Base-by-base conservation (phyloP, 2,888 invertebrate species). In the Ochropacha duplaris region DNA sequence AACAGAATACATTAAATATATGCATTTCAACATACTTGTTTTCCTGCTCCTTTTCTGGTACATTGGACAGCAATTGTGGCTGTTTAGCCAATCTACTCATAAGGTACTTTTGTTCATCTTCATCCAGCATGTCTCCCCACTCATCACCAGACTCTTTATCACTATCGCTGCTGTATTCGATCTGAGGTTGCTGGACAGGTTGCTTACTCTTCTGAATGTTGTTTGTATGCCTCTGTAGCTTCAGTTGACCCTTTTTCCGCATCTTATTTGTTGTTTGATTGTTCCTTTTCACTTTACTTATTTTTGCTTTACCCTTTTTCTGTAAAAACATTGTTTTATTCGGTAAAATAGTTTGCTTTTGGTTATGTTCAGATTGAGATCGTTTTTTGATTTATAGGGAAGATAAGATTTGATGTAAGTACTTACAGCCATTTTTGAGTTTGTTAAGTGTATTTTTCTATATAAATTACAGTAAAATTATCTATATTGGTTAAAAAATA, bases 261-360 rank as follows among this genome's bases (percentile, higher is more conserved):
- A 94, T 88, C 65, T 94, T 94, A 60, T 94, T 94, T 1, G 93
- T 93, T 1, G 93, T 94, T 61, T 94, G 94, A 67, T 94, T 94
- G 66, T 92, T 94, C 63, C 90, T 87, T 65, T 94, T 94, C 8
- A 93, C 85, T 71, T 91, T 93, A 65, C 94, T 94, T 1, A 94
- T 92, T 74, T 93, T 94, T 44, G 79, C 69, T 79, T 93, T 93
- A 11, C 91, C 89, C 68, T 93, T 90, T 91, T 94, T 94, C 92
- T 93, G 83, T 58, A 71, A 84, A 68, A 58, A 57, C 8, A 14
- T 0, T n/a, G 39, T 36, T 58, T 56, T 60, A 61, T 54, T 54
- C 59, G 56, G 28, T n/a, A 59, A 26, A 62, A 57, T 50, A 22
- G 9, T 22, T 9, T 22, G 24, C 55, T 54, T 22, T 54, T 54